A percentile compares a stretch with the other conserved stretches of the same genome.
These are phyloP conservation scores for Lapara coniferarum DNA, from an alignment of 2,888 invertebrate species.

Conservation along the genomic window DNA sequence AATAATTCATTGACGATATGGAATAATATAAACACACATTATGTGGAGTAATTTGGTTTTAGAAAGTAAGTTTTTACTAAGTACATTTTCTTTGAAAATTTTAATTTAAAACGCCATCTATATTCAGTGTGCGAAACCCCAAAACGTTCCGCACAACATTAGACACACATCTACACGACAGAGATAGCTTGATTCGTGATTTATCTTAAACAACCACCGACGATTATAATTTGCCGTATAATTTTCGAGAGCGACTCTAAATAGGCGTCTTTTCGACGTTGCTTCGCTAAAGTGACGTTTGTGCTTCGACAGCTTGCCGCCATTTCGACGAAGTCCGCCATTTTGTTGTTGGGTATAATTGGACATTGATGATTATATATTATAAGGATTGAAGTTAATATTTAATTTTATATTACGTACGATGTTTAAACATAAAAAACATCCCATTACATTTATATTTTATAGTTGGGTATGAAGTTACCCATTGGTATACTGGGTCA, in stretches of 20 bases:
- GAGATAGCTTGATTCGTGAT: conserved; percentile 54
- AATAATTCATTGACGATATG: too few species aligned
- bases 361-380: neutral
- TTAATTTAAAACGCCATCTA: too few species aligned
- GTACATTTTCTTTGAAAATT: too few species aligned
- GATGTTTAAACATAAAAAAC: neutral
- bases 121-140: neutral
- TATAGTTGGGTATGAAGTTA: neutral
- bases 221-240: conserved; percentile 13
- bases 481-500: neutral
- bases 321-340: conserved; percentile 22
- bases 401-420: too few species aligned
- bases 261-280: conserved; percentile 15
- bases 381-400: too few species aligned
- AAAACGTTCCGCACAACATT: conserved; percentile 31
- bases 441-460: neutral
- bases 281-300: conserved; percentile 21
- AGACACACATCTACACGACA: conserved; percentile 38
- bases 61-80: too few species aligned
- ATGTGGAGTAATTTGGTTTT: too few species aligned
- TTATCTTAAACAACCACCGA: conserved; percentile 36
- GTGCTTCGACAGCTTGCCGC: conserved; percentile 16
- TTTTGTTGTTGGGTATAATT: conserved; percentile 10
- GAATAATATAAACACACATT: too few species aligned
- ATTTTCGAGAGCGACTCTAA: conserved; percentile 22